phyloP scores from a whole-genome alignment of 2,888 invertebrate species.

The Oxystoma pomonae region DNA sequence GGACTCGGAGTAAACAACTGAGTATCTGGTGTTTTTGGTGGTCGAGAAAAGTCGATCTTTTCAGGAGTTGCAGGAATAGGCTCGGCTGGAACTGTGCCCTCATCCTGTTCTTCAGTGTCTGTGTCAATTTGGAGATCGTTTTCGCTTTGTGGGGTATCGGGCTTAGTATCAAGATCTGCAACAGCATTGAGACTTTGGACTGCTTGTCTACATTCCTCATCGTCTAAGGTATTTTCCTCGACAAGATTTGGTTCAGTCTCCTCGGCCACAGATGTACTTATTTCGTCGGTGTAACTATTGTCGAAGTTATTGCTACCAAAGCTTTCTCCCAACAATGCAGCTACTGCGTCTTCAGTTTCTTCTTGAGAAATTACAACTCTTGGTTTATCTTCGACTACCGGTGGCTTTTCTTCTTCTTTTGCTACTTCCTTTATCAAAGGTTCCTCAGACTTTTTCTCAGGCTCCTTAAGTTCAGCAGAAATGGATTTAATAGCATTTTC shows the following conservation, averaged over 20 bases:
- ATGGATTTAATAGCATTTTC: constrained; percentile 80
- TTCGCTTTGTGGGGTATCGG: constrained; percentile 81
- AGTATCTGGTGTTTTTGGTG: constrained; percentile 55
- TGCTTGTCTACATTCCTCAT: constrained; percentile 80
- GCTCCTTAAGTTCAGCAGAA: constrained; percentile 52
- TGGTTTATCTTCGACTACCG: constrained; percentile 66
- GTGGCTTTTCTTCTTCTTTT: constrained; percentile 44
- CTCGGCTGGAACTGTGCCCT: constrained; percentile 49
- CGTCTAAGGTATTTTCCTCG: constrained; percentile 76
- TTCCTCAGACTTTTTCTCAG: constrained; percentile 34
- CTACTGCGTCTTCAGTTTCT: constrained; percentile 90
- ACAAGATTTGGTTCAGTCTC: constrained; percentile 46
- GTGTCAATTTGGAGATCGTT: constrained; percentile 81
- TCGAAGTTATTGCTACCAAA: constrained; percentile 66
- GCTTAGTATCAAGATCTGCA: constrained; percentile 65
- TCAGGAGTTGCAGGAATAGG: constrained; percentile 49
- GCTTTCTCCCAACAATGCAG: constrained; percentile 81
- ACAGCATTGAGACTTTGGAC: constrained; percentile 70
- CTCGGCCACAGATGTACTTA: constrained; percentile 41
- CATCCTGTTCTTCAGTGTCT: constrained; percentile 74
- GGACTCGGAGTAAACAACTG: constrained; percentile 48
- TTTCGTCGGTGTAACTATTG: constrained; percentile 53
- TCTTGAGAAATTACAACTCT: constrained; percentile 84
- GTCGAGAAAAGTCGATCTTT: constrained; percentile 26
- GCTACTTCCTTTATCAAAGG: constrained; percentile 34